Conservation (phyloP, 1,140 invertebrate genomes). For the Cepaea nemoralis region DNA sequence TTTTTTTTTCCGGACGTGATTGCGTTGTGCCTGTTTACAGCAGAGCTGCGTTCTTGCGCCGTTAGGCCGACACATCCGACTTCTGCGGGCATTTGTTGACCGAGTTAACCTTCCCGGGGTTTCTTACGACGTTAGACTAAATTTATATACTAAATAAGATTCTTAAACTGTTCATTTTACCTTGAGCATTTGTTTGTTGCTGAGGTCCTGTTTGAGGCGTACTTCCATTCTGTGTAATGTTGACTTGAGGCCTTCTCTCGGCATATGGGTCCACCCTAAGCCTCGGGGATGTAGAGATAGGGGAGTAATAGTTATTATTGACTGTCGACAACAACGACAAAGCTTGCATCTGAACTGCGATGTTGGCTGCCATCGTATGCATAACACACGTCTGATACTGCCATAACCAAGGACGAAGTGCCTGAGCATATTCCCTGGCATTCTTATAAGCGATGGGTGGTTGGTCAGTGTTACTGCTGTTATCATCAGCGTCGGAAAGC, state of each 20-base stretch:
- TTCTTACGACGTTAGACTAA: too few species aligned
- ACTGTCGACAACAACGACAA: slow-evolving; percentile 37
- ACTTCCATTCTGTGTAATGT: neutral
- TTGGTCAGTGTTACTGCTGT: neutral
- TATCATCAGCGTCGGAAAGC: too few species aligned
- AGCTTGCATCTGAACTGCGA: slow-evolving; percentile 4
- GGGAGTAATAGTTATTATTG: slow-evolving; percentile 46
- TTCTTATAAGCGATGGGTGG: slow-evolving; percentile 46
- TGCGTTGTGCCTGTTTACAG: too few species aligned
- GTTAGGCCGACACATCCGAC: too few species aligned
- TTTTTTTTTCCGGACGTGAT: too few species aligned
- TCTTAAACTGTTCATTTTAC: too few species aligned
- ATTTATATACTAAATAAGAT: too few species aligned
- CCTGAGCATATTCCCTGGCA: slow-evolving; percentile 57
- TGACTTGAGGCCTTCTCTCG: neutral
- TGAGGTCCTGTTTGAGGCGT: neutral
- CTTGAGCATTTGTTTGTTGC: neutral
- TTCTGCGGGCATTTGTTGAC: too few species aligned
- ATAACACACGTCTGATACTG: slow-evolving; percentile 56
- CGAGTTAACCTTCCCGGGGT: too few species aligned
- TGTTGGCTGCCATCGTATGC: slow-evolving; percentile 11
- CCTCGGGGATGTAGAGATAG: slow-evolving; percentile 23
- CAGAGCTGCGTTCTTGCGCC: too few species aligned
- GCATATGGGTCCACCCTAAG: neutral
- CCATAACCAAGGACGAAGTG: slow-evolving; percentile 57